Base-by-base conservation (phyloP, 2,888 invertebrate species). In the Tiliacea aurago region DNA sequence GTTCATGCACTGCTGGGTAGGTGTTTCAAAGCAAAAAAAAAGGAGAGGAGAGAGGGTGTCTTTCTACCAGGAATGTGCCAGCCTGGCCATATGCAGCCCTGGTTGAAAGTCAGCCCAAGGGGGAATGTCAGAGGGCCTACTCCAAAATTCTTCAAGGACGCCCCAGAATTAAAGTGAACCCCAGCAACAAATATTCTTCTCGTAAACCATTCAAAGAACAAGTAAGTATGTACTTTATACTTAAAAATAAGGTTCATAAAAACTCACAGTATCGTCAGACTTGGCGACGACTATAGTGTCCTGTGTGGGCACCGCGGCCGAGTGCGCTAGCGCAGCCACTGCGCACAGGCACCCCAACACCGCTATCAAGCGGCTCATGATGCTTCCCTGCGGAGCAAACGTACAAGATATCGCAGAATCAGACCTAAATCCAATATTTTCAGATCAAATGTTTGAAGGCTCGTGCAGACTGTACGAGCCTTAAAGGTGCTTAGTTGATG, bases 221-320 rank as follows among this genome's bases (percentile, higher is more conserved):
- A 28, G 15, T n/a, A n/a, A n/a, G n/a, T n/a, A n/a, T n/a, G n/a
- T 23, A 51, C 33, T 33, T 33, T n/a, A 33, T 13, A 45, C 23
- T 6, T 7, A 47, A 18, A 43, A 70, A 15, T 18, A 13, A 70
- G 1, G 1, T 45, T 23, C 2, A 15, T 37, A 70, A 23, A 43
- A 58, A 70, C 88, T 23, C 77, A 88, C 87, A 72, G 88, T 87
- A 53, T 89, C 91, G n/a, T 91, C 91, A 1, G 89, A 87, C 59
- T 88, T 90, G 43, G 95, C 89, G 4, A 95, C 92, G 11, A 95
- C 94, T 76, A 95, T 87, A 18, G 94, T 94, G 74, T 94, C 94
- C 69, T 91, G 90, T 0, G 94, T 93, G 23, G 94, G 89, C 43
- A 94, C 91, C 0, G 93, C 92, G 37, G 91, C 91, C 0, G 91